Evolutionary conservation across 2,797 vertebrate genomes (phyloP).

Genomic region (Parotocinclus haroldoi): DNA sequence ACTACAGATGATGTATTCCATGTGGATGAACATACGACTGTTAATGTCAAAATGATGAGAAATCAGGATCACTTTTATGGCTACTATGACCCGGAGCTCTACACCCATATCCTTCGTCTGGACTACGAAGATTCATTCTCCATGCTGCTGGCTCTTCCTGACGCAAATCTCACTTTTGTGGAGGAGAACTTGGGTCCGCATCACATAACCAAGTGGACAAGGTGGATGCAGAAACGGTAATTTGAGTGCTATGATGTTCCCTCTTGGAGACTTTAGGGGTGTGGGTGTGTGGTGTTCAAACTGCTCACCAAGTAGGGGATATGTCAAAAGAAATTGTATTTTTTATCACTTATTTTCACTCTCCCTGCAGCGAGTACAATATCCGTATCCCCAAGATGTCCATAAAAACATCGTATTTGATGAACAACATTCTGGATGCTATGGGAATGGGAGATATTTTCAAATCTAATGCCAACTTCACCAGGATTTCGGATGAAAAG

Average conservation of each 20-base stretch:
- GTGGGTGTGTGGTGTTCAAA: no score
- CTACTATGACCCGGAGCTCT: conserved; percentile 57
- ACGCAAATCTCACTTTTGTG: conserved; percentile 53
- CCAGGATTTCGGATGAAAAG: conserved; percentile 59
- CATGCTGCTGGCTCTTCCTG: conserved; percentile 70
- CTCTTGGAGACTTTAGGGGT: background rate
- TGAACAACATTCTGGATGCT: conserved; percentile 58
- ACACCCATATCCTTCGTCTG: conserved; percentile 63
- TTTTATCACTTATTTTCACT: no score
- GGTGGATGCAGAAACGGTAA: conserved; percentile 45
- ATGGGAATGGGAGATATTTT: conserved; percentile 75
- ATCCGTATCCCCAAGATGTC: conserved; percentile 71
- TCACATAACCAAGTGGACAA: conserved; percentile 66
- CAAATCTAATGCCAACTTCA: conserved; percentile 57
- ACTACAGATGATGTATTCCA: conserved; percentile 55
- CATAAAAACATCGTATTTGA: conserved; percentile 62
- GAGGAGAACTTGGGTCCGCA: conserved; percentile 53
- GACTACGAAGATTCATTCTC: conserved; percentile 66
- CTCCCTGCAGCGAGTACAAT: conserved; percentile 41
- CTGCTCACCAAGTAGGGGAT: no score
- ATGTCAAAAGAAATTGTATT: no score
- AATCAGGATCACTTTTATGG: background rate
- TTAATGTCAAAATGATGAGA: conserved; percentile 73
- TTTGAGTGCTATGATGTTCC: background rate
- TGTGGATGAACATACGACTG: conserved; percentile 56